Evolutionary conservation across 2,113 vertebrate genomes (phyloP).

Genomic region (Coturnix japonica): DNA sequence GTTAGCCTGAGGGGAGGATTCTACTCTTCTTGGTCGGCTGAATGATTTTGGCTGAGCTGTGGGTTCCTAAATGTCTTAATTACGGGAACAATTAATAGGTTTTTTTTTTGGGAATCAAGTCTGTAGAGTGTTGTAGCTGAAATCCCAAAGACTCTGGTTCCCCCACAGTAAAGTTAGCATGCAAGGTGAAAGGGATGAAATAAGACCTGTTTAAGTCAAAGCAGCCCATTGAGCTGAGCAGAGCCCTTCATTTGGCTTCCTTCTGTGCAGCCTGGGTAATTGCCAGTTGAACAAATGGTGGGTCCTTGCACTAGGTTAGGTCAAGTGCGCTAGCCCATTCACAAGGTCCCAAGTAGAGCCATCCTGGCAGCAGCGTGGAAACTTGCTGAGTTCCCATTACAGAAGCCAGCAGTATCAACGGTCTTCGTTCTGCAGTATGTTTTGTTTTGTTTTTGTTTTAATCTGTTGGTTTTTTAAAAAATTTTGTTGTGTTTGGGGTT

Average conservation of each 20-base stretch:
- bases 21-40: neutral
- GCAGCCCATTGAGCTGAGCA: neutral
- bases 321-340: rapidly evolving
- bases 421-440: neutral
- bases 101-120: neutral
- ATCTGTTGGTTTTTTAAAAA: neutral
- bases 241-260: neutral
- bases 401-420: neutral
- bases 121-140: neutral
- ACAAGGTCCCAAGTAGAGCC: neutral
- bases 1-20: neutral
- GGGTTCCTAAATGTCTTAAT: neutral
- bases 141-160: neutral
- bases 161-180: no score
- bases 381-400: neutral
- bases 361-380: rapidly evolving
- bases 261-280: neutral
- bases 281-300: neutral
- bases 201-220: neutral
- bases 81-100: neutral
- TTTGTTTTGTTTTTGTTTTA: neutral
- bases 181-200: neutral
- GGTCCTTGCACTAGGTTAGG: neutral
- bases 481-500: neutral
- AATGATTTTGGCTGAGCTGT: neutral